Percentiles rank a stretch among this genome's conserved stretches.
These are phyloP conservation scores for cattle (Bos taurus) DNA, from an alignment of 2,113 vertebrate species.

Conservation along the genomic window ARS-UCD2.0 NC_037336.1:41074501-41075000, in stretches of 20 bases:
- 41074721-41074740: not conserved
- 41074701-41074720: not conserved
- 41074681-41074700: not conserved
- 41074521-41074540: not conserved
- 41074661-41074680: not conserved
- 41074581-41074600: not conserved
- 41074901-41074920: conserved; percentile 1
- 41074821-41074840: not conserved
- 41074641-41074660: not conserved
- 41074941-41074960: conserved; percentile 7
- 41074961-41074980: not conserved
- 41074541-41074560: conserved; percentile 10
- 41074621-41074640: not conserved
- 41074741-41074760: not conserved
- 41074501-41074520: not conserved
- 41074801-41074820: not conserved
- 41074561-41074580: not conserved
- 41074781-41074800: conserved; percentile 34
- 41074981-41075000: not conserved
- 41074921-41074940: not conserved
- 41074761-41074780: not conserved
- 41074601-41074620: not conserved
- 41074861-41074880: conserved; percentile 35
- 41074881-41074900: not conserved
- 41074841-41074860: not conserved